Evolutionary conservation across 2,797 vertebrate species (phyloP), one percentile per base, ranked within the genome.

Genomic region (Dromococcyx pavoninus): DNA sequence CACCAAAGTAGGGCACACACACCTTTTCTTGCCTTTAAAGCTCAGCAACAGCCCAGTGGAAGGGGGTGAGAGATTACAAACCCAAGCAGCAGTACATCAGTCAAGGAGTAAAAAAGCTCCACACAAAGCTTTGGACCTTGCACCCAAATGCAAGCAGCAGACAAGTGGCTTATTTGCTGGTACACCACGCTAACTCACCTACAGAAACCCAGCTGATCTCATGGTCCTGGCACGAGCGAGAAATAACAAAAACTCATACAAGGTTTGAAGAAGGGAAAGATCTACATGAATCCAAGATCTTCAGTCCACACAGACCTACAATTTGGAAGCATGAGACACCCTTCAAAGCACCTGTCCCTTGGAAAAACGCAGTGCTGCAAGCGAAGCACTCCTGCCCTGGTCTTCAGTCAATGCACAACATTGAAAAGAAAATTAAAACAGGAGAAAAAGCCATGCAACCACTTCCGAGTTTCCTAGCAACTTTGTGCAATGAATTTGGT

Each of bases 221-320:
- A 5, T 1, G 14, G 32, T 32, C 27, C 69, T 17, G 9, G n/a
- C 23, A 17, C 0, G 0, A 30, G 6, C 0, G 4, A 53, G 22
- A 56, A 22, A 12, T 2, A 54, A 7, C 17, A 53, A 32, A 92
- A 4, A 37, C 32, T 8, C 53, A 46, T 1, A 9, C 5, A 27
- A 23, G 28, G 14, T 9, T 17, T 19, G 64, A 35, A 46, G 28
- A 77, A 27, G 44, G 51, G 51, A 23, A 72, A 44, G 33, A 41
- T 46, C 30, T 23, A 35, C 5, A 0, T 0, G 14, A 43, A n/a
- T 22, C 41, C 39, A 50, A 5, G 19, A 30, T 21, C 62, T 89
- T 66, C 91, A 72, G 37, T 17, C 48, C 41, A 37, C 17, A 11
- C 0, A 46, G 17, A 9, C 54, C 13, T 24, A 11, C 13, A 13